phyloP scores from a whole-genome alignment of 2,113 vertebrate species.

The Hydrochoerus hydrochaeris region DNA sequence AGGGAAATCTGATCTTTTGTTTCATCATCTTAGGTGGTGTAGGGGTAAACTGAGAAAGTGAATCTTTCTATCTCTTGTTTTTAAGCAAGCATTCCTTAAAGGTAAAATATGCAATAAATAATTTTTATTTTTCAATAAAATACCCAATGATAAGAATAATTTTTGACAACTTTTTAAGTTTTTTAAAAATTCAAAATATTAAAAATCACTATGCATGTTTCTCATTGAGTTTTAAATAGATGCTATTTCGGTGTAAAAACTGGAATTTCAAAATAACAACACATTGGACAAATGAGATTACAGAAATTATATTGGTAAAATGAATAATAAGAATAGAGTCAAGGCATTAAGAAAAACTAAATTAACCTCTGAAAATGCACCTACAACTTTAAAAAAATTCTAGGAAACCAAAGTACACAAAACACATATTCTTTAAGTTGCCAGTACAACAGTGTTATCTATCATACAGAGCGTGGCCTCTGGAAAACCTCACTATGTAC shows the following conservation, averaged over 20 bases:
- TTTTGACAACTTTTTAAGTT: not conserved
- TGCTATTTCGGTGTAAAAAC: not conserved
- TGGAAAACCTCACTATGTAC: not conserved
- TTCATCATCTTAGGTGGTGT: not conserved
- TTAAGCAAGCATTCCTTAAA: not conserved
- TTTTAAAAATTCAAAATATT: not conserved
- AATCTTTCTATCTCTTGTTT: not conserved
- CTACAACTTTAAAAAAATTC: not conserved
- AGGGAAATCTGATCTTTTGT: not conserved
- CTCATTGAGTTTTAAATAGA: slow-evolving; percentile 20
- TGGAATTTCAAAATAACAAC: not conserved
- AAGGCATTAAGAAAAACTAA: not conserved
- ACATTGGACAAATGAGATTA: not conserved
- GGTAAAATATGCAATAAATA: not conserved
- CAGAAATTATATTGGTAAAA: slow-evolving; percentile 10
- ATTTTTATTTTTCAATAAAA: slow-evolving; percentile 34
- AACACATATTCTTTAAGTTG: not conserved
- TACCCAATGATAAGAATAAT: not conserved
- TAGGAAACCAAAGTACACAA: not conserved
- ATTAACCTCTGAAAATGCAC: not conserved
- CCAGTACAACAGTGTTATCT: not conserved
- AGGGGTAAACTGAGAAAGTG: not conserved
- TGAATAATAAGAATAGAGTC: not conserved
- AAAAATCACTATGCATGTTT: not conserved
- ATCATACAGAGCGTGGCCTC: not conserved